A percentile compares a stretch with the other conserved stretches of the same genome.
phyloP scores from a whole-genome alignment of 2,113 vertebrate genomes.

The Xiphophorus couchianus region DNA sequence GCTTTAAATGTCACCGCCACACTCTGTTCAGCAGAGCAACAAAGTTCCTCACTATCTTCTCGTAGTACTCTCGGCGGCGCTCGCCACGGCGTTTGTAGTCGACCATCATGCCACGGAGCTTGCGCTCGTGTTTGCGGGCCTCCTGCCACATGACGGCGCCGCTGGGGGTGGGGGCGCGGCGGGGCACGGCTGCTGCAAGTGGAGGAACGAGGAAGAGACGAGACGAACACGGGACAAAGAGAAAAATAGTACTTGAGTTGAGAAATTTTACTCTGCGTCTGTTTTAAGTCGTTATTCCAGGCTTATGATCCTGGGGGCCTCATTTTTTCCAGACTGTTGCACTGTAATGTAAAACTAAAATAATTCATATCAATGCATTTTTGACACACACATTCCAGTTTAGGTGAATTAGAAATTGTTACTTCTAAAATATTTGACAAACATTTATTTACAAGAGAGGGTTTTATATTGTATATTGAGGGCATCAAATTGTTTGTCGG shows the following conservation, averaged over 20 bases:
- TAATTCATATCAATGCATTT: not conserved
- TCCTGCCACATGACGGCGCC: slow-evolving; percentile 94
- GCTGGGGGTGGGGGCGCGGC: slow-evolving; percentile 80
- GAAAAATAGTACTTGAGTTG: not conserved
- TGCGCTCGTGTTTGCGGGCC: slow-evolving; percentile 95
- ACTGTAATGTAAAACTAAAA: not conserved
- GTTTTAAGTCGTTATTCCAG: not conserved
- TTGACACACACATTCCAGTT: not conserved
- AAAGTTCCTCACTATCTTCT: slow-evolving; percentile 88
- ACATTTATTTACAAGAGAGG: not conserved
- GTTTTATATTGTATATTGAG: not conserved
- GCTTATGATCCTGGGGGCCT: no score
- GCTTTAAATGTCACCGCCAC: no score
- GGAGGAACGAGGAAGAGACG: not conserved
- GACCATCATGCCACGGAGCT: slow-evolving; percentile 97
- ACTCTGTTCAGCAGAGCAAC: no score
- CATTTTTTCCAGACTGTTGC: not conserved
- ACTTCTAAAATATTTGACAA: not conserved
- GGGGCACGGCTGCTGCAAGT: slow-evolving; percentile 79
- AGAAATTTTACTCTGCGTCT: no score
- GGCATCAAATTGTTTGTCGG: not conserved
- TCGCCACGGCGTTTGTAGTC: slow-evolving; percentile 94
- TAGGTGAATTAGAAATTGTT: not conserved
- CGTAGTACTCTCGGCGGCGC: slow-evolving; percentile 92
- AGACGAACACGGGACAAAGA: not conserved